phyloP scores from a whole-genome alignment of 2,113 vertebrate species.

The Aleadryas rufinucha region DNA sequence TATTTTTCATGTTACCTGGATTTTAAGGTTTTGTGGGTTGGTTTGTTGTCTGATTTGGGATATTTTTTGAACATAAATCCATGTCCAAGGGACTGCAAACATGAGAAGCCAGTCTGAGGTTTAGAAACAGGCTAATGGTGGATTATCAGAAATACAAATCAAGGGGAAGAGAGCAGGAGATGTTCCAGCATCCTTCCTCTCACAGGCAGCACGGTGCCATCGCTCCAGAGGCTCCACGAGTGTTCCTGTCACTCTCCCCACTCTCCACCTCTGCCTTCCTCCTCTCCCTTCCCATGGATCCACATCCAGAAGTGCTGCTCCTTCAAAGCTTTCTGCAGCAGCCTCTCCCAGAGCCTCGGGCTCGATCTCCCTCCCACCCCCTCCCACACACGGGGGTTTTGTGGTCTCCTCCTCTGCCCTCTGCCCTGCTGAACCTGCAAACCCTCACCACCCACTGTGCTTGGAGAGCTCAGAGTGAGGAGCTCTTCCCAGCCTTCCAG shows the following conservation, averaged over 20 bases:
- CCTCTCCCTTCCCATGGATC: background rate
- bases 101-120: background rate
- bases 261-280: too few species aligned
- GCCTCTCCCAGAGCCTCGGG: background rate
- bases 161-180: background rate
- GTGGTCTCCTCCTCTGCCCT: background rate
- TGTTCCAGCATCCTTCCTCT: background rate
- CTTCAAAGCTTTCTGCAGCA: background rate
- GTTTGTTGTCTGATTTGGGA: background rate
- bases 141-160: background rate
- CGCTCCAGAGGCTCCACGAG: background rate
- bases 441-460: background rate
- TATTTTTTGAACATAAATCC: background rate
- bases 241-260: background rate
- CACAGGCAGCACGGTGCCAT: accelerated
- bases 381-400: background rate
- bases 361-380: background rate
- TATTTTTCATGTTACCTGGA: background rate
- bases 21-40: background rate
- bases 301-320: background rate
- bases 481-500: background rate
- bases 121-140: background rate
- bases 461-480: background rate
- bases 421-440: background rate
- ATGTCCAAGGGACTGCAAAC: background rate